Percentiles rank a stretch among this genome's conserved stretches.
Evolutionary conservation across 2,113 vertebrate species (phyloP).

Genomic region (Siniperca knerii): DNA sequence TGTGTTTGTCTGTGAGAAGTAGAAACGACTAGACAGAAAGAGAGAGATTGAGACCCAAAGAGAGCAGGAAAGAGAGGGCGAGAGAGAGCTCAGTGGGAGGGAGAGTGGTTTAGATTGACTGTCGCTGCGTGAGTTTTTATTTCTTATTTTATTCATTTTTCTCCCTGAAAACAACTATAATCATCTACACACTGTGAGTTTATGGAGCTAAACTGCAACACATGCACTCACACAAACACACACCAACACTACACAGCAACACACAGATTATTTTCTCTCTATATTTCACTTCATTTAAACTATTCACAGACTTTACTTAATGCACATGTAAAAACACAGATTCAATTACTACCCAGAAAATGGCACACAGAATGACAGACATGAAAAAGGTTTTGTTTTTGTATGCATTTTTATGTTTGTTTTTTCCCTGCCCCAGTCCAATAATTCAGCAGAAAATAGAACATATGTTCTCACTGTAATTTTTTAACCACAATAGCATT

Average conservation of each 20-base stretch:
- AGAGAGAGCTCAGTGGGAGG: conserved; percentile 71
- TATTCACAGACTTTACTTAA: neutral
- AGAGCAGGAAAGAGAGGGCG: conserved; percentile 42
- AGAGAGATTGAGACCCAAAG: conserved; percentile 61
- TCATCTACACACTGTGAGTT: conserved; percentile 73
- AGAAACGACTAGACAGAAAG: conserved; percentile 35
- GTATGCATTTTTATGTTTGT: neutral
- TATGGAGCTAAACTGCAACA: conserved; percentile 42
- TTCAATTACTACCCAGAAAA: neutral
- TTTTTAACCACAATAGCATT: neutral
- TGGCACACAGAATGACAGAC: neutral
- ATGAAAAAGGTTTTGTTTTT: neutral
- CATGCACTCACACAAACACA: conserved; percentile 18
- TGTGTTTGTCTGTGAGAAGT: conserved; percentile 67
- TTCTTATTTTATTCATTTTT: conserved; percentile 75
- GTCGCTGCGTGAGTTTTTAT: conserved; percentile 71
- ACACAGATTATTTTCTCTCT: conserved; percentile 24
- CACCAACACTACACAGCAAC: neutral
- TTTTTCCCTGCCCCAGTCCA: neutral
- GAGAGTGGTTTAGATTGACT: conserved; percentile 79
- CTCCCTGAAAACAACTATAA: conserved; percentile 79
- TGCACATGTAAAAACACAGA: conserved; percentile 13
- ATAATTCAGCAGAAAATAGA: conserved; percentile 5
- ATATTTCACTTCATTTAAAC: conserved; percentile 14
- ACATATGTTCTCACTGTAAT: conserved; percentile 7